Percentiles rank a stretch among this genome's conserved stretches.
Evolutionary conservation across 2,888 invertebrate genomes (phyloP).

Genomic region (Mythimna loreyi): DNA sequence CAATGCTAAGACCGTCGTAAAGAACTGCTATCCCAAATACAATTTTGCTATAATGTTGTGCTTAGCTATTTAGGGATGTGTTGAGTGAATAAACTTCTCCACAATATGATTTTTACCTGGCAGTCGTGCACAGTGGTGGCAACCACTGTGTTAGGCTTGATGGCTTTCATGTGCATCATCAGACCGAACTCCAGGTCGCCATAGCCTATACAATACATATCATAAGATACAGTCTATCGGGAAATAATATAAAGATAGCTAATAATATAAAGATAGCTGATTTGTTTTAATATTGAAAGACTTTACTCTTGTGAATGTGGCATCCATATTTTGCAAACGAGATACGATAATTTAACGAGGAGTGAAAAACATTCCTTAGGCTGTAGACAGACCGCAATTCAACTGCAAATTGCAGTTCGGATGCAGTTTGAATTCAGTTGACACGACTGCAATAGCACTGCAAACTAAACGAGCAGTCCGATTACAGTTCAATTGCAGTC

Average conservation of each 20-base stretch:
- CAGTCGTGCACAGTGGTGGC: slow-evolving; percentile 96
- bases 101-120: slow-evolving; percentile 90
- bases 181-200: slow-evolving; percentile 96
- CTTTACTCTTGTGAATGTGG: not conserved
- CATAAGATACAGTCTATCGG: slow-evolving; percentile 37
- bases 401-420: too few relatives aligned
- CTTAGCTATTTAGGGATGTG: not conserved
- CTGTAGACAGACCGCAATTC: too few relatives aligned
- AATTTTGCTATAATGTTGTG: too few relatives aligned
- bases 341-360: not conserved
- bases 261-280: not conserved
- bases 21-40: too few relatives aligned
- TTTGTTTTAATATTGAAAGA: not conserved
- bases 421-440: too few relatives aligned
- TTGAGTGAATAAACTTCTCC: slow-evolving; percentile 23
- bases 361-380: too few relatives aligned
- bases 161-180: slow-evolving; percentile 94
- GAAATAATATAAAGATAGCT: not conserved
- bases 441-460: too few relatives aligned
- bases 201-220: slow-evolving; percentile 88
- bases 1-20: too few relatives aligned
- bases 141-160: slow-evolving; percentile 94
- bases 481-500: too few relatives aligned
- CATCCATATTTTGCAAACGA: too few relatives aligned
- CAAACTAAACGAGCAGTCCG: too few relatives aligned